Conservation (phyloP, 2,888 invertebrate species). For the Pristionchus japonicus region DNA sequence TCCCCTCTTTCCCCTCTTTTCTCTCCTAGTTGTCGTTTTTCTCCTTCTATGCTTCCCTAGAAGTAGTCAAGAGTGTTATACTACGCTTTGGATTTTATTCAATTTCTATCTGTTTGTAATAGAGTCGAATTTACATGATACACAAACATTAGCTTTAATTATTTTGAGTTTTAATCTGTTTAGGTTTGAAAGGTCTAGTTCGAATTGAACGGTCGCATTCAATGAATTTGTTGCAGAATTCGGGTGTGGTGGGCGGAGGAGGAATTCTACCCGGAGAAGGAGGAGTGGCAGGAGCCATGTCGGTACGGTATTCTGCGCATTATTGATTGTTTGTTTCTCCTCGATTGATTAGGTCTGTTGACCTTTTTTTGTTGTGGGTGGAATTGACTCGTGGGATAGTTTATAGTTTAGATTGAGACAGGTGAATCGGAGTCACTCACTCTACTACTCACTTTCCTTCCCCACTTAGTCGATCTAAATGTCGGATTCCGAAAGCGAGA, state of each 20-base stretch:
- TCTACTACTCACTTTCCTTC: background rate
- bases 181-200: background rate
- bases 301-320: background rate
- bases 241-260: slow-evolving; percentile 32
- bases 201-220: background rate
- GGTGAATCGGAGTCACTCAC: background rate
- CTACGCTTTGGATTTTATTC: background rate
- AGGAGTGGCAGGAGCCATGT: slow-evolving; percentile 36
- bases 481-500: background rate
- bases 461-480: background rate
- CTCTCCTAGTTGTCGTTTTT: background rate
- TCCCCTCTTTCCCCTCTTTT: background rate
- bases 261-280: slow-evolving; percentile 31
- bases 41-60: background rate
- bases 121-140: background rate
- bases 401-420: slow-evolving; percentile 7
- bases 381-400: background rate
- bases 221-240: slow-evolving; percentile 22
- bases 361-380: background rate
- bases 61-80: background rate
- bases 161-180: background rate
- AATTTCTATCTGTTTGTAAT: background rate
- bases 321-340: background rate
- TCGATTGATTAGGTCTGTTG: background rate
- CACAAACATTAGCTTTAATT: background rate